Evolutionary conservation across 2,797 vertebrate species (phyloP).

Genomic region (Cossypha dichroa): DNA sequence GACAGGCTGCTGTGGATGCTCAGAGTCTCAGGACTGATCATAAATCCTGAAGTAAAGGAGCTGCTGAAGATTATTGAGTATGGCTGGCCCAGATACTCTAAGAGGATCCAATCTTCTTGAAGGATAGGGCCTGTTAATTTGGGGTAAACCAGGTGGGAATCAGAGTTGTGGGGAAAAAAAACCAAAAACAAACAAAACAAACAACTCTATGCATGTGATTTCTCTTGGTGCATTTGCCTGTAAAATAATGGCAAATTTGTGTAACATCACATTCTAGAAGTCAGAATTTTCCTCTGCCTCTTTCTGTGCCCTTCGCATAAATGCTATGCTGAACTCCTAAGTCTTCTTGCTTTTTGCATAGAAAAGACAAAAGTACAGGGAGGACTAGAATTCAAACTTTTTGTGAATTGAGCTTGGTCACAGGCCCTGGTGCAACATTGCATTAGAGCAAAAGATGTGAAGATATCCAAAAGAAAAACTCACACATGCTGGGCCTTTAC

Average conservation of each 20-base stretch:
- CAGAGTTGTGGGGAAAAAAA: background rate
- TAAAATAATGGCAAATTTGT: background rate
- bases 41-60: background rate
- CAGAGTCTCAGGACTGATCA: background rate
- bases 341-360: background rate
- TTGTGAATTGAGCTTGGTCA: background rate
- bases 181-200: background rate
- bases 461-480: background rate
- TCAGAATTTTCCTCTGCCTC: background rate
- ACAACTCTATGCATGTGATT: background rate
- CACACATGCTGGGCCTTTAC: accelerated
- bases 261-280: background rate
- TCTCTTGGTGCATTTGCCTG: background rate
- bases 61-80: background rate
- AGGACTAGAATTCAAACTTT: background rate
- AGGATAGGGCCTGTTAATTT: background rate
- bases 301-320: background rate
- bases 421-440: background rate
- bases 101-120: background rate
- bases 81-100: background rate
- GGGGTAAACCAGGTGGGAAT: background rate
- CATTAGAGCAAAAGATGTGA: background rate
- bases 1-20: background rate
- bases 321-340: background rate
- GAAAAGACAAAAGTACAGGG: background rate